Evolutionary conservation across 2,113 vertebrate genomes (phyloP), one percentile per base, ranked within the genome.

Genomic region (Macroglossus sobrinus): DNA sequence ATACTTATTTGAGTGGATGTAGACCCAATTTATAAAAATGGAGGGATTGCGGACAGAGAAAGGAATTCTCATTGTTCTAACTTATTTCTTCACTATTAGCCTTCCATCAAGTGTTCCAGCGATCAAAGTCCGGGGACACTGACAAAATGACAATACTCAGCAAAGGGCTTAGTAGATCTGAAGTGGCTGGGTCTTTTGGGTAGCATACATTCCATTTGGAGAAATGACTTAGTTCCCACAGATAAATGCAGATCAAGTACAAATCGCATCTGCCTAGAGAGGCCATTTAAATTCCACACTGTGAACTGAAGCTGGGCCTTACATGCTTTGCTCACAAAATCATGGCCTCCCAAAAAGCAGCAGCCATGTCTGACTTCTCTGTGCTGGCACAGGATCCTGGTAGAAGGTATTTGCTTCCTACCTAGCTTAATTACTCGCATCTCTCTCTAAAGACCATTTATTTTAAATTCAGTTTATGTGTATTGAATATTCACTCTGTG

Each of bases 401-500:
- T 64, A 80, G 69, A 82, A 79, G 19, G 7, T 55, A 85, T 84
- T 79, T 89, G 26, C 94, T 93, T 78, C 69, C 86, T 61, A 68
- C 74, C 43, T 30, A 63, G 45, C 11, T 55, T 94, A 90, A 96
- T 92, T 95, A 92, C 28, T 45, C 26, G 66, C 30, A 43, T 61
- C 53, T 88, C 91, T 75, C 59, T 91, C 76, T 35, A 91, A 80
- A 95, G 85, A 91, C 38, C 81, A 94, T 90, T 94, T 45, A 90
- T 87, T 95, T 80, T 50, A 72, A 84, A 80, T 88, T 94, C 59
- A 80, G 55, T 69, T 81, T 92, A 72, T n/a, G 13, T 50, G 16
- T 66, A 89, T 61, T 40, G n/a, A 93, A 93, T n/a, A 47, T 69
- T 94, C 68, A 71, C 50, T 93, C 78, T 85, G 22, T 24, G 61